Evolutionary conservation across 2,797 vertebrate genomes (phyloP), one percentile per base, ranked within the genome.

Genomic region (Neosalanx taihuensis): DNA sequence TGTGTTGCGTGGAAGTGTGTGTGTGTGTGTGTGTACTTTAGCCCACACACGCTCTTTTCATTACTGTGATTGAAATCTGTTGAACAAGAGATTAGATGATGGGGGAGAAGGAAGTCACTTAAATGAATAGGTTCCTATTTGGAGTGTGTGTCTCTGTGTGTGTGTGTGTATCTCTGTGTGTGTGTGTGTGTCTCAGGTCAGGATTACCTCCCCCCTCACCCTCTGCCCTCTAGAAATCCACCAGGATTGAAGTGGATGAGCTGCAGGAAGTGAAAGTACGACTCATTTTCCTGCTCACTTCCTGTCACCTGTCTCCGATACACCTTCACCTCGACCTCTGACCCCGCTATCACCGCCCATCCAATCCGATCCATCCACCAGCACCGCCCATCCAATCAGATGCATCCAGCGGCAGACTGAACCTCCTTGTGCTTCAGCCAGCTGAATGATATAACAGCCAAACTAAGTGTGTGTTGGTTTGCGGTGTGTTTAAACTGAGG

Each of bases 21-120:
- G 58, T 29, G 59, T 61, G 58, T 60, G 57, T 20, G 49, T 59
- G 65, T 67, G 46, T 31, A 3, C 30, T 23, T 67, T 6, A 26
- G 64, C 66, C 77, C 33, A 10, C 49, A 29, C 74, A 70, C 64
- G 56, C 72, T 72, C 87, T 81, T 88, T 81, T 85, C 85, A 89
- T 88, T 88, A 84, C 18, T 13, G 59, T n/a, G 72, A 90, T 87
- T 86, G 84, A 84, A 87, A 83, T 89, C 83, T 85, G 78, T 80
- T 84, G 78, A 86, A 89, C 82, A 79, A 84, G 79, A 85, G 88
- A 90, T 87, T 88, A 87, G 83, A 85, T 84, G 78, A 82, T n/a
- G 70, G 76, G 84, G 76, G 83, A 84, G 78, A 75, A 80, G 75
- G 76, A 81, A 82, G 79, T 82, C 80, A 84, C 84, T 88, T 84